Evolutionary conservation across 1,140 invertebrate genomes (phyloP).

Genomic region (Ptiloglossa arizonensis): DNA sequence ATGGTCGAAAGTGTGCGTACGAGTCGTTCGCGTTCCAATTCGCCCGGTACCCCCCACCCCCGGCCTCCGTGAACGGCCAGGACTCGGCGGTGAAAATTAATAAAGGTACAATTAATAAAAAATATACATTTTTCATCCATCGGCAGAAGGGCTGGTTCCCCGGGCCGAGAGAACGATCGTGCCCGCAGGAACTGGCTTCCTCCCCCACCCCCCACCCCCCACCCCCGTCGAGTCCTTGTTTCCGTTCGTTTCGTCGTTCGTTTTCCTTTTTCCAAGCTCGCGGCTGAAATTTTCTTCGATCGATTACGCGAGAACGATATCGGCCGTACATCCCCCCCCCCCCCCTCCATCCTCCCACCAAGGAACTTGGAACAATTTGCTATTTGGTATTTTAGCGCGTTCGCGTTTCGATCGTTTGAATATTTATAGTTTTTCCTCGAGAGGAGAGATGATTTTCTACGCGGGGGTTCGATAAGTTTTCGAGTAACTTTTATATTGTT

Average conservation of each 20-base stretch:
- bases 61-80: conserved; percentile 2
- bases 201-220: not conserved
- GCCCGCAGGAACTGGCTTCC: conserved; percentile 20
- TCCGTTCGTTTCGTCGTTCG: conserved; percentile 20
- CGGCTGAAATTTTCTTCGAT: conserved; percentile 51
- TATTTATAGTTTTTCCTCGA: no score
- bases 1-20: not conserved
- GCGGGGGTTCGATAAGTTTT: no score
- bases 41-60: no score
- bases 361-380: not conserved
- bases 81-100: conserved; percentile 69
- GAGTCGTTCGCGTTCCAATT: not conserved
- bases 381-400: no score
- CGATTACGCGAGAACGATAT: conserved; percentile 4
- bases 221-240: conserved; percentile 22
- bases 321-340: no score
- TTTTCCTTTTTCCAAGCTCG: conserved; percentile 41
- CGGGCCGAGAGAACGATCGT: conserved; percentile 5
- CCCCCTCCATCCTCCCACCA: no score
- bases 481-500: no score
- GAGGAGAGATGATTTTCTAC: no score
- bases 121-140: conserved; percentile 77
- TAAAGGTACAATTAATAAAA: conserved; percentile 77
- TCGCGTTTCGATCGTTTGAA: no score
- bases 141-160: conserved; percentile 41